Base-by-base conservation (phyloP, 2,888 invertebrate species). In the Mimas tiliae region DNA sequence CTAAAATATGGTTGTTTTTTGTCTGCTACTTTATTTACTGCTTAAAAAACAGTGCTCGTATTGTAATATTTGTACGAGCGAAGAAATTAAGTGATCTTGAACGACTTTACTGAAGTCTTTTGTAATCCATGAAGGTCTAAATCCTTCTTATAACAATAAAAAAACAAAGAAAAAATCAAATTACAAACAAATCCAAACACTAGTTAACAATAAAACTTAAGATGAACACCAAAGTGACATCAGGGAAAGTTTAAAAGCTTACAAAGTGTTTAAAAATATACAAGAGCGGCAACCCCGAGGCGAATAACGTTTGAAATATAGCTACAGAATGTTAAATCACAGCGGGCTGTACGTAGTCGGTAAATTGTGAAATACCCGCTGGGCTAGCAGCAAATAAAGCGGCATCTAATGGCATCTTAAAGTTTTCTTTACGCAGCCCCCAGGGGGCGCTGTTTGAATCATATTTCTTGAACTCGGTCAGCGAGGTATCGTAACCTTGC, bases 361-460 rank as follows among this genome's bases (percentile, higher is more conserved):
- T 64, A 64, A 64, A 64, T 64, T 53, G 42, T 53, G 64, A 64
- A 64, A 64, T 62, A 71, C 72, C 71, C 67, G 69, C 68, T 67
- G 71, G 69, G 72, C 73, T 69, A 70, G 76, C 76, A 74, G 64
- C 53, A 64, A 81, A 83, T 83, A 82, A 81, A 82, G 76, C 78
- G 66, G 69, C 67, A 74, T 74, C 78, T 82, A 79, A 79, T 79
- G 69, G 79, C 69, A 72, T 67, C 80, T 78, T 75, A 77, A 80
- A 78, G 75, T 81, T 78, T 80, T 76, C 83, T 79, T 69, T 67
- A 66, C 65, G 67, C 67, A 65, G 66, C 70, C 69, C 65, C 72
- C 71, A 48, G 69, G 33, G 64, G 64, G 33, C 45, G 67, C 47
- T 33, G 47, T 55, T 67, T 52, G 69, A 70, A 72, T 71, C 71